These are phyloP conservation scores for Sthenelais limicola DNA, from an alignment of 2,888 invertebrate species.

Conservation along the genomic window DNA sequence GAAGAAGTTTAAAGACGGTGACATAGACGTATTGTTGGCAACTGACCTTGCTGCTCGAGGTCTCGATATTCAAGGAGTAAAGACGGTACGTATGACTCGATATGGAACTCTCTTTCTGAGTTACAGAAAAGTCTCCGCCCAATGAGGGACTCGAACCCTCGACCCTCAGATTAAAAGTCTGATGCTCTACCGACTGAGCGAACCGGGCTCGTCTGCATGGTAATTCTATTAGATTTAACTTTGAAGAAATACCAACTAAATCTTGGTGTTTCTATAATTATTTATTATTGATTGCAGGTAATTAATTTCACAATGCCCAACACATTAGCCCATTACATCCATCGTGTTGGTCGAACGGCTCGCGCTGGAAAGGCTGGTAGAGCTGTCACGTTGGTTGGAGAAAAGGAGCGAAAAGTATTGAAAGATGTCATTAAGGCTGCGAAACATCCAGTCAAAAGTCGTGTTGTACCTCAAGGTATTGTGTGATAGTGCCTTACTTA, in stretches of 20 bases:
- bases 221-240: background rate
- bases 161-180: background rate
- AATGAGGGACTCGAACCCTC: no score
- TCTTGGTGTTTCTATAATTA: background rate
- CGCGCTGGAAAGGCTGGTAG: constrained; percentile 91
- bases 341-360: constrained; percentile 95
- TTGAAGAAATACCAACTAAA: background rate
- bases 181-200: background rate
- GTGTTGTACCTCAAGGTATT: constrained; percentile 84
- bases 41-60: constrained; percentile 96
- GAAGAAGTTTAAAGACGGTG: constrained; percentile 87
- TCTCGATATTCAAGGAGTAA: constrained; percentile 95
- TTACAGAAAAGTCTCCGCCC: background rate
- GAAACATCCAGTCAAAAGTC: constrained; percentile 86
- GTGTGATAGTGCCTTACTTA: no score
- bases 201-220: background rate
- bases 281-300: constrained; percentile 73
- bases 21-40: constrained; percentile 82
- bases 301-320: constrained; percentile 97
- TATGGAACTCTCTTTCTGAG: background rate
- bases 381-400: constrained; percentile 95
- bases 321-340: constrained; percentile 95
- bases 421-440: constrained; percentile 93
- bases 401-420: constrained; percentile 90
- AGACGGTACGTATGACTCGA: constrained; percentile 79